phyloP scores from a whole-genome alignment of 2,113 vertebrate genomes.

The Rhabdornis inornatus region DNA sequence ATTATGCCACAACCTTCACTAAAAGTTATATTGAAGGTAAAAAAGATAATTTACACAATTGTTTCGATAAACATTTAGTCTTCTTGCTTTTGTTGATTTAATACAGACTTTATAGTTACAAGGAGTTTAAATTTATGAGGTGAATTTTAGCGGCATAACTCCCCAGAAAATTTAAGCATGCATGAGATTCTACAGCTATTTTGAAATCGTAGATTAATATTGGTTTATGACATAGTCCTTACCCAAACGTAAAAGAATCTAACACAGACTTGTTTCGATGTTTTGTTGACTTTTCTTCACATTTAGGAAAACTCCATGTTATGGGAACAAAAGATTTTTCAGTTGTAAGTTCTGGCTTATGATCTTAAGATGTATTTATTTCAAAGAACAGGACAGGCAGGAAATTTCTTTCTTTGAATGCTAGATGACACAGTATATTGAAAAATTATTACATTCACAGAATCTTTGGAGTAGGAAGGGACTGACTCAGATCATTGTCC shows the following conservation, averaged over 20 bases:
- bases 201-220: neutral
- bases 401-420: neutral
- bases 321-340: neutral
- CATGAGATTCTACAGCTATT: neutral
- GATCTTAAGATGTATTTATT: neutral
- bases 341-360: neutral
- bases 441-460: neutral
- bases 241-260: neutral
- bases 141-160: neutral
- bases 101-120: neutral
- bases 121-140: neutral
- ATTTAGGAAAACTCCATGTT: neutral
- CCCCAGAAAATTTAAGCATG: neutral
- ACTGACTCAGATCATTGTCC: fast-evolving
- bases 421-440: neutral
- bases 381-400: neutral
- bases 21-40: neutral
- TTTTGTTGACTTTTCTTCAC: neutral
- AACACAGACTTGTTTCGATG: neutral
- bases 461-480: neutral
- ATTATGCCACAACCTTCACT: neutral
- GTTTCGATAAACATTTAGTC: neutral
- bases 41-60: neutral
- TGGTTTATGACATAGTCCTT: neutral
- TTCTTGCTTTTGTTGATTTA: neutral